A percentile compares a stretch with the other conserved stretches of the same genome.
These are phyloP conservation scores for Nasonia giraulti DNA, from an alignment of 1,140 invertebrate species.

Conservation along the genomic window DNA sequence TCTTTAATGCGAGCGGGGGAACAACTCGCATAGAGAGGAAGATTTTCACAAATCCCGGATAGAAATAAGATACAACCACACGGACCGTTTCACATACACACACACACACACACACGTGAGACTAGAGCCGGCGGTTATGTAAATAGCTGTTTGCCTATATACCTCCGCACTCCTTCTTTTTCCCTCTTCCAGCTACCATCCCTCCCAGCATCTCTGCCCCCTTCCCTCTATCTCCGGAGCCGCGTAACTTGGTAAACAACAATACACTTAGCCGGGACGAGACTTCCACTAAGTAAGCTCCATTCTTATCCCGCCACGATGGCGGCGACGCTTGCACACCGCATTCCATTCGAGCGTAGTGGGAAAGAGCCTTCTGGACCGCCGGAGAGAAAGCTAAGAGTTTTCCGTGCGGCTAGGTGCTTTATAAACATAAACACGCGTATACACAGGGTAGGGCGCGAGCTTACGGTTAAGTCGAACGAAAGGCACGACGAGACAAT, in stretches of 20 bases:
- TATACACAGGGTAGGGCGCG: not conserved
- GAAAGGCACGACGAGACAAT: not conserved
- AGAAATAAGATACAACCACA: not conserved
- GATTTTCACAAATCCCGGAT: slow-evolving; percentile 21
- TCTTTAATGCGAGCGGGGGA: not conserved
- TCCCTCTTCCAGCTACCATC: not conserved
- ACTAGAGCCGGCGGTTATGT: not conserved
- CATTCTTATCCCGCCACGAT: slow-evolving; percentile 7
- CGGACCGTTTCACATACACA: not conserved
- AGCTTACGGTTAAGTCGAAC: not conserved
- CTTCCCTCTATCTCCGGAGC: not conserved
- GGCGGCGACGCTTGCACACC: not conserved
- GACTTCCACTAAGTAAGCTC: slow-evolving; percentile 19
- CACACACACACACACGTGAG: not conserved
- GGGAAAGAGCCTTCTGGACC: not conserved
- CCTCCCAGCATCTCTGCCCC: too few species aligned
- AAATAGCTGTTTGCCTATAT: slow-evolving; percentile 22
- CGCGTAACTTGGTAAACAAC: slow-evolving; percentile 23
- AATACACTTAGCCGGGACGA: slow-evolving; percentile 20
- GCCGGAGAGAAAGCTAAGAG: not conserved
- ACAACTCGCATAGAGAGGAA: not conserved
- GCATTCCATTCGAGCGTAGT: not conserved
- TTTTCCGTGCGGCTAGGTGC: slow-evolving; percentile 11
- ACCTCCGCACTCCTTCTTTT: not conserved
- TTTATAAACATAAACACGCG: slow-evolving; percentile 17